Base-by-base conservation (phyloP, 2,797 vertebrate genomes). In the Gambusia yucatana region DNA sequence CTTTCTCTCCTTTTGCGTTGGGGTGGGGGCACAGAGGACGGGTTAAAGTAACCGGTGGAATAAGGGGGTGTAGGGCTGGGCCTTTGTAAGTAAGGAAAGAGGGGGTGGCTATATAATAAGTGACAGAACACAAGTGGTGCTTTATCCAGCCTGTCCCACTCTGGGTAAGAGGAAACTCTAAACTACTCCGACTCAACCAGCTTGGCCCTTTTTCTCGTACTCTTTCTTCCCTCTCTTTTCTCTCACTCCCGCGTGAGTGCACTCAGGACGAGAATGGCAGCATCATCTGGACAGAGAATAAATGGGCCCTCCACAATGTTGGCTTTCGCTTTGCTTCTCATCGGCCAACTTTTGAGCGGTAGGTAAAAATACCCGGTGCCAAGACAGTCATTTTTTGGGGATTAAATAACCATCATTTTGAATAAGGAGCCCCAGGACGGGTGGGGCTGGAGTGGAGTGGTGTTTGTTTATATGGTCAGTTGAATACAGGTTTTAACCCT, bases 101-200 rank as follows among this genome's bases (percentile, higher is more conserved):
- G 80, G 44, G 78, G 84, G 77, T 70, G 69, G 78, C 41, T 76
- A 77, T 95, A 95, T 94, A 95, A 94, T 93, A 92, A 80, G 83
- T 90, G 87, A 86, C 88, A 90, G 88, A 93, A 88, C 89, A 94
- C 94, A 94, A 94, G 92, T 84, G 85, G 82, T 77, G 93, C 93
- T 94, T 93, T 95, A 94, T 94, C 88, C 91, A 90, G 86, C 78
- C 90, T 82, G 90, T 90, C 87, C 92, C 77, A 82, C 89, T 91
- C 84, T 78, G 89, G 81, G 89, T 87, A 89, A 91, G 87, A 94
- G 91, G 93, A 95, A 93, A 94, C 92, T 86, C 82, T 82, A 82
- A 92, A 91, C 92, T 92, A 73, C 85, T 44, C 78, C 9, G 48
- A 83, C 88, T 91, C 84, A 52, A 83, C 83, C 84, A 85, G 85